These are phyloP conservation scores for Bradysia coprophila DNA, from an alignment of 1,140 invertebrate species.

Conservation along the genomic window DNA sequence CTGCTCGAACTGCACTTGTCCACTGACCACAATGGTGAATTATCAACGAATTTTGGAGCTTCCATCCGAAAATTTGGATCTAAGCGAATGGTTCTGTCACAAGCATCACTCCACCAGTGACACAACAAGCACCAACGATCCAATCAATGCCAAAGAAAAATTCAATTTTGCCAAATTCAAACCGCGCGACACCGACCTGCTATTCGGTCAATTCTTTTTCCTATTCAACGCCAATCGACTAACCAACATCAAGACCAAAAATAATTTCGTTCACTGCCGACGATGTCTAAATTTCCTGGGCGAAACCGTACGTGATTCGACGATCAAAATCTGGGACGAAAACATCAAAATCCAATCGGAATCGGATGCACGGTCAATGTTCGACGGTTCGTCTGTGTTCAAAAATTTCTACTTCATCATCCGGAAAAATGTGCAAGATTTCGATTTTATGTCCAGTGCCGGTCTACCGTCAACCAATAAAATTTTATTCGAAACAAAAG, in stretches of 20 bases:
- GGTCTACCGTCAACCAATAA: neutral
- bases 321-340: neutral
- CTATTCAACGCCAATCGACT: neutral
- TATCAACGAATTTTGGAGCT: neutral
- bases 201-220: neutral
- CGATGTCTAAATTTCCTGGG: neutral
- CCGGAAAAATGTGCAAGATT: neutral
- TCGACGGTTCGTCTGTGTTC: neutral
- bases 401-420: neutral
- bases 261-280: neutral
- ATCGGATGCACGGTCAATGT: neutral
- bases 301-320: neutral
- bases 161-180: neutral
- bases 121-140: neutral
- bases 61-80: conserved; percentile 1
- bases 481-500: neutral
- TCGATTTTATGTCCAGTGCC: neutral
- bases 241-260: neutral
- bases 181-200: neutral
- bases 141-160: neutral
- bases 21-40: neutral
- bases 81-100: conserved; percentile 1
- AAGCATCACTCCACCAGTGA: neutral
- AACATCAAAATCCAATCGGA: neutral
- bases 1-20: neutral